phyloP scores from a whole-genome alignment of 2,888 invertebrate genomes.

The Erannis defoliaria region DNA sequence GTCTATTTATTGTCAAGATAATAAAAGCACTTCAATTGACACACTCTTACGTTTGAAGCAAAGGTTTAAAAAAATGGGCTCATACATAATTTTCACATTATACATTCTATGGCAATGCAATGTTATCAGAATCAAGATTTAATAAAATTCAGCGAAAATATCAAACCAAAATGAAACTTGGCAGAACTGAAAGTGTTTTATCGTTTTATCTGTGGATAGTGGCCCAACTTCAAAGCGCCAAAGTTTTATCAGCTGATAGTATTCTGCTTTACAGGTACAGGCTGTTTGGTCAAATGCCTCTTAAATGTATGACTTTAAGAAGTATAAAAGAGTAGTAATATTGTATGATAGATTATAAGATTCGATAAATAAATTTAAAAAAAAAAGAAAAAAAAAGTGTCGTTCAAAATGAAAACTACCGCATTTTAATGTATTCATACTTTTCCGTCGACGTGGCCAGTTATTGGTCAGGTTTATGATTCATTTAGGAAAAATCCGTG shows the following conservation, averaged over 20 bases:
- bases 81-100: not conserved
- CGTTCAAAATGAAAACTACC: too few relatives aligned
- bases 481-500: too few relatives aligned
- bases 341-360: too few relatives aligned
- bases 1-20: too few relatives aligned
- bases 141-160: conserved; percentile 65
- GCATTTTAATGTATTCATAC: too few relatives aligned
- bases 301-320: too few relatives aligned
- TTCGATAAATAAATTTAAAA: too few relatives aligned
- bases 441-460: too few relatives aligned
- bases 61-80: too few relatives aligned
- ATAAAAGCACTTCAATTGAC: not conserved
- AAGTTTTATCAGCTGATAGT: not conserved
- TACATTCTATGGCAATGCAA: conserved; percentile 38
- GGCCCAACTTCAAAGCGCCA: conserved; percentile 45
- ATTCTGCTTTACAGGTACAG: not conserved
- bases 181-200: conserved; percentile 66
- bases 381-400: too few relatives aligned
- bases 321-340: too few relatives aligned
- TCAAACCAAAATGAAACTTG: conserved; percentile 62
- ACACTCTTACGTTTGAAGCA: not conserved
- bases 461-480: too few relatives aligned
- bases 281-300: not conserved
- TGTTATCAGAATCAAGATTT: conserved; percentile 57
- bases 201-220: conserved; percentile 58